phyloP scores from a whole-genome alignment of 2,797 vertebrate species.

The Natrix natrix region DNA sequence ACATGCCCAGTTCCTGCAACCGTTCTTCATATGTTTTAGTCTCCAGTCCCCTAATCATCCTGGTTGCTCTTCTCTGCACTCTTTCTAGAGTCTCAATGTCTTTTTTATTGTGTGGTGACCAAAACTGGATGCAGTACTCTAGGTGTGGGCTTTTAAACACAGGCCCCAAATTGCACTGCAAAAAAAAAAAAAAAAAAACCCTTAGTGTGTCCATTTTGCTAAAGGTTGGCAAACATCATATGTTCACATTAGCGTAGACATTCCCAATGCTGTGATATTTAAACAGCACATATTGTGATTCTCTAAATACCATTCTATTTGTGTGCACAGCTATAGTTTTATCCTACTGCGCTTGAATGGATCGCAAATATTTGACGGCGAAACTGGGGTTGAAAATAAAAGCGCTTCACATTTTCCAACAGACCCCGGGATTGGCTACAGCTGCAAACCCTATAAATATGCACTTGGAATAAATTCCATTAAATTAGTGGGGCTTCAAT shows the following conservation, averaged over 20 bases:
- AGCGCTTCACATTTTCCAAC: not conserved
- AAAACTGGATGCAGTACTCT: no score
- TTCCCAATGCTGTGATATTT: slow-evolving; percentile 11
- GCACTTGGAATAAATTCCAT: not conserved
- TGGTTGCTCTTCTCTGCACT: no score
- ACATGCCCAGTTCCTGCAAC: no score
- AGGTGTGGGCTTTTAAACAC: not conserved
- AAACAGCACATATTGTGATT: not conserved
- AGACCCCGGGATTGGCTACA: not conserved
- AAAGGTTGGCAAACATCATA: not conserved
- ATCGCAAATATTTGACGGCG: slow-evolving; percentile 7
- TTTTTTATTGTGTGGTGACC: no score
- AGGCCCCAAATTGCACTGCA: not conserved
- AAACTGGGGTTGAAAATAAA: not conserved
- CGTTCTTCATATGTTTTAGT: no score
- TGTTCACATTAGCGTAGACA: slow-evolving; percentile 38
- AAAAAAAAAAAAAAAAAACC: not conserved
- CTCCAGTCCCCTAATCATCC: no score
- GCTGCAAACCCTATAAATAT: not conserved
- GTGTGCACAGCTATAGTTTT: slow-evolving; percentile 2
- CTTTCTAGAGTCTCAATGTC: no score
- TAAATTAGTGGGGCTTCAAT: not conserved
- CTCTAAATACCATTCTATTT: slow-evolving; percentile 26
- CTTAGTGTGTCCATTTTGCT: not conserved
- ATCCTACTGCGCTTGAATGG: not conserved